phyloP scores from a whole-genome alignment of 2,797 vertebrate species.

The Silurus lanzhouensis region DNA sequence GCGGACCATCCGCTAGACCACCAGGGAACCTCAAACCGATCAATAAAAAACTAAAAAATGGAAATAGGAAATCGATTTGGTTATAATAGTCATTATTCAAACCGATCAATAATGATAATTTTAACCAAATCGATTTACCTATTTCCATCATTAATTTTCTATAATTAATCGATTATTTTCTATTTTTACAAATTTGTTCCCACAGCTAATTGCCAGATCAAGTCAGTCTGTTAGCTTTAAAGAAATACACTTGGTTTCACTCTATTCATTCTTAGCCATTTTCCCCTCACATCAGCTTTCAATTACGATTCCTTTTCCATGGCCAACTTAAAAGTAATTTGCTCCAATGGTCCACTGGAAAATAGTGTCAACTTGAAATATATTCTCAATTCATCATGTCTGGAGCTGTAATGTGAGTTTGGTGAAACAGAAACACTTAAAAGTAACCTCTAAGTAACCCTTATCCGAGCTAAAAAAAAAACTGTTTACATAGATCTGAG shows the following conservation, averaged over 20 bases:
- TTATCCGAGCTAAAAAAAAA: not conserved
- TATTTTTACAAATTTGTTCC: not conserved
- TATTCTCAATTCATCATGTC: not conserved
- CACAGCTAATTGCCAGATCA: not conserved
- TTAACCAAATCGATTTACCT: not conserved
- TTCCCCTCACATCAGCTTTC: conserved; percentile 1
- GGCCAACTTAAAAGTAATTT: conserved; percentile 7
- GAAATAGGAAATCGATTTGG: too few species aligned
- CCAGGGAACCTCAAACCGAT: too few species aligned
- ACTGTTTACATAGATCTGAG: not conserved
- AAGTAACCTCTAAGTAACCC: not conserved
- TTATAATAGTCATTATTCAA: too few species aligned
- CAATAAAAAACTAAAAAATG: too few species aligned
- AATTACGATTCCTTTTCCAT: not conserved
- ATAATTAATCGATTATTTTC: too few species aligned
- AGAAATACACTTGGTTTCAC: not conserved
- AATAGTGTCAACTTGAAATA: conserved; percentile 1
- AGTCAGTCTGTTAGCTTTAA: not conserved
- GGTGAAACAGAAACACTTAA: not conserved
- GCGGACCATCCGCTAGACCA: too few species aligned
- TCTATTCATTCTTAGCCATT: not conserved
- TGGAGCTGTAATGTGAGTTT: not conserved
- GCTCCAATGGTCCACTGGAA: not conserved
- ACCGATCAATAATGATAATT: not conserved
- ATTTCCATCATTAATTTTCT: not conserved